phyloP scores from a whole-genome alignment of 2,888 invertebrate genomes.

The Chrysopilus asiliformis region DNA sequence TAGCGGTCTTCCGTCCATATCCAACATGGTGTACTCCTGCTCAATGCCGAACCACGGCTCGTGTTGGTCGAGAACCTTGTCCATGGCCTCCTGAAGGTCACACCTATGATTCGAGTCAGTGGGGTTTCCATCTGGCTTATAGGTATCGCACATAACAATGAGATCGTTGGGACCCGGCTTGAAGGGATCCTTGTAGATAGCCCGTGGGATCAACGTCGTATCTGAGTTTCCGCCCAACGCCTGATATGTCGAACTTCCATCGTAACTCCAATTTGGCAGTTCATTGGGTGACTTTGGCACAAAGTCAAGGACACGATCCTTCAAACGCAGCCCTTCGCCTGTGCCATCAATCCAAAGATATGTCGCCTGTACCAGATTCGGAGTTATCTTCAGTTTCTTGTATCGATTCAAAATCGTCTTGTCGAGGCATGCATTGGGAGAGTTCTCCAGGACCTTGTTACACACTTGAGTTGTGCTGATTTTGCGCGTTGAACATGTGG shows the following conservation, averaged over 20 bases:
- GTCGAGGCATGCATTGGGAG: constrained; percentile 69
- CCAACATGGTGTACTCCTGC: constrained; percentile 47
- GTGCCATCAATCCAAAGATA: constrained; percentile 70
- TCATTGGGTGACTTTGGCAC: constrained; percentile 46
- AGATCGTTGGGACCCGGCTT: constrained; percentile 53
- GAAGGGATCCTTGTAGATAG: constrained; percentile 70
- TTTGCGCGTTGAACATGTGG: constrained; percentile 10
- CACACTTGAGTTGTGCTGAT: constrained; percentile 14
- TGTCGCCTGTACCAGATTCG: constrained; percentile 44
- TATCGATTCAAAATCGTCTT: constrained; percentile 59
- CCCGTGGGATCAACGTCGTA: constrained; percentile 59
- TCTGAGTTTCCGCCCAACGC: constrained; percentile 53
- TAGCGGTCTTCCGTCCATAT: constrained; percentile 47
- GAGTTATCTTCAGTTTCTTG: constrained; percentile 47
- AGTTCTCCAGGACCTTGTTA: constrained; percentile 34
- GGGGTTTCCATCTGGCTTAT: constrained; percentile 41
- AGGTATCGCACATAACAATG: constrained; percentile 65
- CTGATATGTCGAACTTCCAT: constrained; percentile 60
- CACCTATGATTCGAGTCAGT: constrained; percentile 39
- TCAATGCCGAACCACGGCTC: constrained; percentile 65
- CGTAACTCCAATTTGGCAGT: constrained; percentile 62
- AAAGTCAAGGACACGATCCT: constrained; percentile 54
- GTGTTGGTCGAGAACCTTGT: constrained; percentile 43
- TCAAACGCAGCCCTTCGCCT: constrained; percentile 53
- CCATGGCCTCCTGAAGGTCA: constrained; percentile 39